Evolutionary conservation across 2,113 vertebrate genomes (phyloP).

Genomic region (Leptobrachium leishanense): DNA sequence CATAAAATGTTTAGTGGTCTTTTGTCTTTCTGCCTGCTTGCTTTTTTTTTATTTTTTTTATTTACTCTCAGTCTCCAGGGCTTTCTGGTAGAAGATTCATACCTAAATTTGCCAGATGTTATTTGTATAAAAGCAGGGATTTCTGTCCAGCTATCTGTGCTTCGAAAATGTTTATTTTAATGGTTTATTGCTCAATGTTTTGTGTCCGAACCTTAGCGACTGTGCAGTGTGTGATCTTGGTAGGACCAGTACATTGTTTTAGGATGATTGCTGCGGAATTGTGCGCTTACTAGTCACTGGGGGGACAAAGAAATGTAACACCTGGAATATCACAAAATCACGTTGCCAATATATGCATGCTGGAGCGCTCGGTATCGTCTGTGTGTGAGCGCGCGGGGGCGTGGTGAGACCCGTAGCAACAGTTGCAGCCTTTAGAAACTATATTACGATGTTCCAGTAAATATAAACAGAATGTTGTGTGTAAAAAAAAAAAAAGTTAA

Average conservation of each 20-base stretch:
- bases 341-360: slow-evolving; percentile 46
- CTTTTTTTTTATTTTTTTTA: slow-evolving; percentile 64
- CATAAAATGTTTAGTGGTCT: slow-evolving; percentile 82
- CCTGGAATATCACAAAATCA: slow-evolving; percentile 63
- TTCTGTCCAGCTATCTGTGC: slow-evolving; percentile 78
- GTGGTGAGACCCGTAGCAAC: slow-evolving; percentile 58
- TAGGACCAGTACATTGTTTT: slow-evolving; percentile 69
- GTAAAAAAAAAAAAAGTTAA: slow-evolving; percentile 54
- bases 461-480: slow-evolving; percentile 52
- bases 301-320: slow-evolving; percentile 63
- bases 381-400: slow-evolving; percentile 56
- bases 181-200: slow-evolving; percentile 77
- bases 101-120: slow-evolving; percentile 85
- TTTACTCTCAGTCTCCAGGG: slow-evolving; percentile 62
- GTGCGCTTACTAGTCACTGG: slow-evolving; percentile 59
- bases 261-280: slow-evolving; percentile 59
- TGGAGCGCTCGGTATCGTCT: slow-evolving; percentile 40
- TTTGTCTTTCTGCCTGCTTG: slow-evolving; percentile 76
- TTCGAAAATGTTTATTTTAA: slow-evolving; percentile 83
- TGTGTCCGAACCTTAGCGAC: slow-evolving; percentile 68
- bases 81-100: slow-evolving; percentile 83
- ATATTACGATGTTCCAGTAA: slow-evolving; percentile 58
- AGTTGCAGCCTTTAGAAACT: slow-evolving; percentile 50
- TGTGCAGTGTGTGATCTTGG: slow-evolving; percentile 68
- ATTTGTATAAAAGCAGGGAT: slow-evolving; percentile 78